A percentile compares a stretch with the other conserved stretches of the same genome.
phyloP scores from a whole-genome alignment of 2,888 invertebrate species.

The Rhamphomyia laevipes region DNA sequence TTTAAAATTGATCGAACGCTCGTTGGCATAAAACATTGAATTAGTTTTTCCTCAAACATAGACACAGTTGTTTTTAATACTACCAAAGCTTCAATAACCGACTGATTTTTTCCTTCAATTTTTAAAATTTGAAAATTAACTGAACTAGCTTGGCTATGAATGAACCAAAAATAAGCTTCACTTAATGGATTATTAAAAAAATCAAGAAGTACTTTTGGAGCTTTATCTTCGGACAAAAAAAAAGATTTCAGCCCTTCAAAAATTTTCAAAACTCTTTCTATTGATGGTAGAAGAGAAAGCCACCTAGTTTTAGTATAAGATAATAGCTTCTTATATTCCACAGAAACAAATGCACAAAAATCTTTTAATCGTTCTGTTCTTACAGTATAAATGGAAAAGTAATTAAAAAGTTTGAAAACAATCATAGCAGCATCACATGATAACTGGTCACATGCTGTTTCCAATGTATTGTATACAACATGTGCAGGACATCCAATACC shows the following conservation, averaged over 20 bases:
- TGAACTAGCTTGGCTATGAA: constrained; percentile 1
- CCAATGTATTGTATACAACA: constrained; percentile 3
- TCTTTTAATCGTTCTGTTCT: constrained; percentile 6
- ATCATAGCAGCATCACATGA: constrained; percentile 3
- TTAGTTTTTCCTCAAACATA: background rate
- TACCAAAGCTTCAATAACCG: background rate
- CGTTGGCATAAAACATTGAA: background rate
- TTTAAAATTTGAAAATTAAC: background rate
- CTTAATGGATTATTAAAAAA: background rate
- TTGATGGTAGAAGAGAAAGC: constrained; percentile 5
- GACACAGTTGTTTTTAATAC: background rate
- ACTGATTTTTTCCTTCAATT: background rate
- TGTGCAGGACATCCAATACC: constrained; percentile 11
- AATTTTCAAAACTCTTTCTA: constrained; percentile 9
- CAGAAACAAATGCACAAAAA: constrained; percentile 5
- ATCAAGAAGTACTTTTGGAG: constrained; percentile 3
- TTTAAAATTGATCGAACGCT: background rate
- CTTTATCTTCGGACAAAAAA: constrained; percentile 6
- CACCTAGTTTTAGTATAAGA: constrained; percentile 9
- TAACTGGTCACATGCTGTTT: constrained; percentile 2
- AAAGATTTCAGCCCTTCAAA: constrained; percentile 9
- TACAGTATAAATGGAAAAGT: constrained; percentile 7
- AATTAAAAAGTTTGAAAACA: constrained; percentile 1
- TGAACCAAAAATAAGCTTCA: constrained; percentile 1
- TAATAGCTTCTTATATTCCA: constrained; percentile 5